phyloP scores from a whole-genome alignment of 1,140 invertebrate genomes.

The Anthonomus grandis region DNA sequence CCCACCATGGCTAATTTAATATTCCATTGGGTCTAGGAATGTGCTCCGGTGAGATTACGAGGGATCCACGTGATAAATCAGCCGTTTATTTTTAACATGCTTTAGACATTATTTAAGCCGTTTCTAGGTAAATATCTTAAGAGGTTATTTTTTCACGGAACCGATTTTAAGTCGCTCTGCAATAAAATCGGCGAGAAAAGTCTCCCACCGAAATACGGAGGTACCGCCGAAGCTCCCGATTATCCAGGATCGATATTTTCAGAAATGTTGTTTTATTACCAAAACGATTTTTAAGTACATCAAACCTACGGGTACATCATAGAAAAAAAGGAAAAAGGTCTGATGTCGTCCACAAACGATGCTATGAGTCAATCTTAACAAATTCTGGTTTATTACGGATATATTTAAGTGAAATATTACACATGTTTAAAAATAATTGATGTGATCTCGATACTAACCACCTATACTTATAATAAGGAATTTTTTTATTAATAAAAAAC shows the following conservation, averaged over 20 bases:
- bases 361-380: too few relatives aligned
- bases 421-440: too few relatives aligned
- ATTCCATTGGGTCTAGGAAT: conserved; percentile 64
- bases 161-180: conserved; percentile 62
- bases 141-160: conserved; percentile 72
- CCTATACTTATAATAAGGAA: too few relatives aligned
- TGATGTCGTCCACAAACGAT: too few relatives aligned
- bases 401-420: too few relatives aligned
- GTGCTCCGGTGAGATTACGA: conserved; percentile 64
- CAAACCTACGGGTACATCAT: conserved; percentile 28
- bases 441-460: too few relatives aligned
- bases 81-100: conserved; percentile 71
- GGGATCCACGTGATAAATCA: conserved; percentile 76
- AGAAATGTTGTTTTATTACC: conserved; percentile 55
- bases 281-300: conserved; percentile 49
- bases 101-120: conserved; percentile 73
- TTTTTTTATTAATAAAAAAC: too few relatives aligned
- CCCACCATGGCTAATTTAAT: conserved; percentile 64
- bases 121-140: conserved; percentile 66
- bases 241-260: conserved; percentile 52
- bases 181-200: conserved; percentile 60
- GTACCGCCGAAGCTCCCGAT: conserved; percentile 54
- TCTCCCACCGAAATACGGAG: conserved; percentile 68
- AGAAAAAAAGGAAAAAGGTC: conserved; percentile 18
- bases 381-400: too few relatives aligned